Base-by-base conservation (phyloP, 64 coral and sea anemone species). In the Stichodactyla helianthus region DNA sequence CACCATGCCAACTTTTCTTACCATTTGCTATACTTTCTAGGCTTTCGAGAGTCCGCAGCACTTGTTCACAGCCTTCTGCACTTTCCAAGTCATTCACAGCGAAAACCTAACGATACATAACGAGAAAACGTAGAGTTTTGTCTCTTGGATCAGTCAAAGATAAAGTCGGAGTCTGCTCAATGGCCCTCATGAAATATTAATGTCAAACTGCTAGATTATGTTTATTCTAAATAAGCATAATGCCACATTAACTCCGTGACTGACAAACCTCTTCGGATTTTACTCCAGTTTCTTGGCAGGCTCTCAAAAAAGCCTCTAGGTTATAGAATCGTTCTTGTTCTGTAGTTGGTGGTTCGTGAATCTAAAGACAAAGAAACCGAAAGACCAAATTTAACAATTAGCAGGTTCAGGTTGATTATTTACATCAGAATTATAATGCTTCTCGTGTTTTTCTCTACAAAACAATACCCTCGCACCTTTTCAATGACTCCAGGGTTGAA, bases 151-250 rank as follows among this genome's bases (percentile, higher is more conserved):
- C 83, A 84, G 51, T 59, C 28, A 1, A 31, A 58, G 54, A 63
- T 86, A 54, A 77, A 52, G 76, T 78, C 50, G 85, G 90, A 92
- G 90, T 86, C 60, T 87, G 90, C 90, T 92, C 90, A 87, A 90
- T 85, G 52, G 20, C 13, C 55, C 83, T 79, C 85, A 92, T 92
- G 84, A 92, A 92, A 92, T 82, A 87, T 92, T 92, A 86, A 92
- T 92, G 60, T 55, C 51, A 79, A 84, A 56, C 85, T 79, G 35
- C 7, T 31, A 74, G 68, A 74, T 77, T 52, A 67, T 91, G 89
- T 91, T 91, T 78, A 86, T 78, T 86, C 76, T 80, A 91, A 78
- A 91, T 80, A 85, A 86, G 70, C 56, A 91, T 91, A 86, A 91
- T 86, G 52, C 59, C 79, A 59, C 62, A 84, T 60, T 77, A 91